Base-by-base conservation (phyloP, 2,888 invertebrate genomes). In the Drosophila vallismaia region DNA sequence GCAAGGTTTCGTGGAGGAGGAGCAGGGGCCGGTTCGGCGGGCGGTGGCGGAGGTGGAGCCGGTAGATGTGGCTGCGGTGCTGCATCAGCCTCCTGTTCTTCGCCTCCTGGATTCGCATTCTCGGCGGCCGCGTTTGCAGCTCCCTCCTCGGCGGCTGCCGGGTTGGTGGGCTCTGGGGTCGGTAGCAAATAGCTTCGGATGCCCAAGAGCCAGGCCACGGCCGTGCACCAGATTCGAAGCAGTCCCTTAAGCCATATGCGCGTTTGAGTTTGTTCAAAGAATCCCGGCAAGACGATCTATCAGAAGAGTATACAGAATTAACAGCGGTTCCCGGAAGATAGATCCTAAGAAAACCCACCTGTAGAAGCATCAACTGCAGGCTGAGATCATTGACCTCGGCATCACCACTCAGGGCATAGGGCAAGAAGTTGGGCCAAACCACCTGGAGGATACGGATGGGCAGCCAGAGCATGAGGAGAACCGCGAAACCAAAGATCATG, bases 241-340 rank as follows among this genome's bases (percentile, higher is more conserved):
- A 97, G 92, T n/a, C 95, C 95, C 91, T 99, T 98, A 71, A 99
- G 92, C 97, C 99, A 98, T 7, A 96, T 95, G 6, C 98, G 94
- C 0, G 98, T 98, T 91, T 99, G 98, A 0, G 97, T 97, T 92
- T 99, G 99, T 89, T 99, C 99, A 66, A 99, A 93, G 42, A 99
- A 93, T 0, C 99, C 98, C 0, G 99, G 99, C 57, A 99, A 93
- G 53, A 99, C 97, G 36, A 99, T 97, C 94, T 94, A 62, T n/a
- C n/a, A 72, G 19, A 42, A 8, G 4, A 5, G 31, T 28, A 8
- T 24, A 2, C 19, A 0, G 9, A 6, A 0, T 33, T 46, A 4
- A 2, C 33, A 5, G 7, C 9, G 2, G 0, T 1, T 3, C 0
- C 0, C 0, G 1, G 10, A 55, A 8, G 19, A n/a, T 45, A 6